Conservation (phyloP, 2,113 vertebrate species). For the Mellivora capensis region DNA sequence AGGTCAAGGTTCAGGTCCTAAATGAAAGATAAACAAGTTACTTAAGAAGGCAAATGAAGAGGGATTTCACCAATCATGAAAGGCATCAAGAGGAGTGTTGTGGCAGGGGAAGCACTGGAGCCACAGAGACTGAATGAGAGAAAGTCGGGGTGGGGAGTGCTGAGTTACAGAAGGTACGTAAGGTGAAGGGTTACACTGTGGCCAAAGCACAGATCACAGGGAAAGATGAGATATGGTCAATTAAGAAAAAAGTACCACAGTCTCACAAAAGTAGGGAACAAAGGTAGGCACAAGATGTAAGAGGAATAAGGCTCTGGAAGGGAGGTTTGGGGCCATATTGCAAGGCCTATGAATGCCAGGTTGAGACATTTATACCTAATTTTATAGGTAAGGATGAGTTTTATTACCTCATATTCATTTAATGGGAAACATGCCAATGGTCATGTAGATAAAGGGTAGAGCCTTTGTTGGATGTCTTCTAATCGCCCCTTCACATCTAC, state of each 20-base stretch:
- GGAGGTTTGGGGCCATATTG: neutral
- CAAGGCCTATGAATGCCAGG: neutral
- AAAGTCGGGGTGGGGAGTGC: neutral
- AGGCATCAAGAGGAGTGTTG: neutral
- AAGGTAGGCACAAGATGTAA: neutral
- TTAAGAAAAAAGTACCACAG: neutral
- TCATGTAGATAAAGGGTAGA: neutral
- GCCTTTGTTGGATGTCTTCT: neutral
- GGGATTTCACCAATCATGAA: neutral
- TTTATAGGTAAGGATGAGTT: neutral
- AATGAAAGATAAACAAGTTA: neutral
- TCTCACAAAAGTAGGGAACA: neutral
- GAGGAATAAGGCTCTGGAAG: neutral
- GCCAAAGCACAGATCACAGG: neutral
- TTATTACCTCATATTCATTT: neutral
- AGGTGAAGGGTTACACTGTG: neutral
- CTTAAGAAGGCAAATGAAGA: neutral
- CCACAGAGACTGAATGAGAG: neutral
- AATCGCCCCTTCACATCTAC: neutral
- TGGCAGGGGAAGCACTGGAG: fast-evolving
- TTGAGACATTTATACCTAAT: neutral
- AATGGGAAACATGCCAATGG: neutral
- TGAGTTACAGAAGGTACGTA: neutral
- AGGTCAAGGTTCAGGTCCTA: neutral
- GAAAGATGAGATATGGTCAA: neutral